phyloP scores from a whole-genome alignment of 1,140 invertebrate genomes.

The Manduca sexta region DNA sequence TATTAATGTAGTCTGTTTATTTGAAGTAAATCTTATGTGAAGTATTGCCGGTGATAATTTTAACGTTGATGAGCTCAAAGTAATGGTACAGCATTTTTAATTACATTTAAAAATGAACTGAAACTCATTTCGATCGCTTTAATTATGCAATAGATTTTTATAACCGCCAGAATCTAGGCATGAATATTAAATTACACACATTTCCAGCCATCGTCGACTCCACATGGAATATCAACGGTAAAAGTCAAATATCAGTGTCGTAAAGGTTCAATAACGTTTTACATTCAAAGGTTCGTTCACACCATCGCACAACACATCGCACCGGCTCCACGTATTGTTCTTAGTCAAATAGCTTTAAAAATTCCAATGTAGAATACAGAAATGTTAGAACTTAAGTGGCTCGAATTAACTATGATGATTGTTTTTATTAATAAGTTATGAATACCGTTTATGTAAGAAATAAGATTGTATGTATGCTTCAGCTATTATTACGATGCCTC shows the following conservation, averaged over 20 bases:
- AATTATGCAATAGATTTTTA: conserved; percentile 1
- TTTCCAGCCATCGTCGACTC: conserved; percentile 11
- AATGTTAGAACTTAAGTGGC: no score
- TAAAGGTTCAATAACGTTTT: conserved; percentile 30
- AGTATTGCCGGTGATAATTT: background rate
- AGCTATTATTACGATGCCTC: no score
- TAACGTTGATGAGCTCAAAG: background rate
- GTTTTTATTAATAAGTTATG: no score
- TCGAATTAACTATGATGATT: no score
- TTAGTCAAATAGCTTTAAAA: no score
- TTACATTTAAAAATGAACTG: no score
- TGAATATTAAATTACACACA: conserved; percentile 24
- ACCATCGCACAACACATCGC: background rate
- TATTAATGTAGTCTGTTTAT: conserved; percentile 2
- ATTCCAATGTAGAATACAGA: no score
- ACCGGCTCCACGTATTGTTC: no score
- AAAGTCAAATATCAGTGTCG: conserved; percentile 30
- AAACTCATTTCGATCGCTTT: no score
- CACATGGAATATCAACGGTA: conserved; percentile 21
- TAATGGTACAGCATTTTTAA: no score
- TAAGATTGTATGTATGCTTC: no score
- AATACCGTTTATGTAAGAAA: no score
- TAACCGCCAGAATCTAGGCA: conserved; percentile 16
- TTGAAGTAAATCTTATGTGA: background rate
- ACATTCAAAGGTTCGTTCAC: conserved; percentile 14